Percentiles rank a stretch among this genome's conserved stretches.
These are phyloP conservation scores for Varanus komodoensis DNA, from an alignment of 2,113 vertebrate species.

Conservation along the genomic window DNA sequence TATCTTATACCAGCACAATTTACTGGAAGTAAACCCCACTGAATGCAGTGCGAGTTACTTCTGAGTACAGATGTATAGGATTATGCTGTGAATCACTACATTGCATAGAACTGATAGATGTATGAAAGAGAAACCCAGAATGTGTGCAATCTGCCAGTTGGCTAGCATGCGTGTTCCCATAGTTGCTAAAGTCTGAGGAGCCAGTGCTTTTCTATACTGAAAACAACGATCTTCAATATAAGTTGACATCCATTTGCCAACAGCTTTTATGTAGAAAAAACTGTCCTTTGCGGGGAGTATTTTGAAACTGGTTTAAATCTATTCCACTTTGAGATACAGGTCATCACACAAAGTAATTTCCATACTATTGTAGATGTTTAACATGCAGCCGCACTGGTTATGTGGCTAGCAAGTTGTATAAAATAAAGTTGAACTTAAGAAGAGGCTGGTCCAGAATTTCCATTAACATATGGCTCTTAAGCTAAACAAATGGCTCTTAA, in stretches of 20 bases:
- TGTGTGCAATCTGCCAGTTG: not conserved
- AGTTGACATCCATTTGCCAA: slow-evolving; percentile 64
- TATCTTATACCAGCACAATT: not conserved
- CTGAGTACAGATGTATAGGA: not conserved
- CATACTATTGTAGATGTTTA: slow-evolving; percentile 72
- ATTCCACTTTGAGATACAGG: slow-evolving; percentile 62
- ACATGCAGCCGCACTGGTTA: slow-evolving; percentile 78
- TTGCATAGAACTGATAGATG: not conserved
- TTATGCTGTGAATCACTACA: not conserved
- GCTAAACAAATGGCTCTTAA: slow-evolving; percentile 74
- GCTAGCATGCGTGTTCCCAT: slow-evolving; percentile 26
- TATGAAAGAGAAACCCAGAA: not conserved
- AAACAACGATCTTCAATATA: slow-evolving; percentile 58
- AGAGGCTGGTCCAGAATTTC: slow-evolving; percentile 79
- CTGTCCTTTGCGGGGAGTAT: slow-evolving; percentile 33
- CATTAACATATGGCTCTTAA: slow-evolving; percentile 77
- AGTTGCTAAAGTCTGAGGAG: slow-evolving; percentile 62
- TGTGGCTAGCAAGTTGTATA: slow-evolving; percentile 81
- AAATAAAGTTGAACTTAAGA: slow-evolving; percentile 67
- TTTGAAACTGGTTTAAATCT: slow-evolving; percentile 57
- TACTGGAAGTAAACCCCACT: not conserved
- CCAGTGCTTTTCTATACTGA: slow-evolving; percentile 62
- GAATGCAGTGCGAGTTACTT: not conserved
- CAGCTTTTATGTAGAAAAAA: slow-evolving; percentile 37
- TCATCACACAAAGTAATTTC: slow-evolving; percentile 64